Evolutionary conservation across 2,888 invertebrate species (phyloP).

Genomic region (Macaria notata): DNA sequence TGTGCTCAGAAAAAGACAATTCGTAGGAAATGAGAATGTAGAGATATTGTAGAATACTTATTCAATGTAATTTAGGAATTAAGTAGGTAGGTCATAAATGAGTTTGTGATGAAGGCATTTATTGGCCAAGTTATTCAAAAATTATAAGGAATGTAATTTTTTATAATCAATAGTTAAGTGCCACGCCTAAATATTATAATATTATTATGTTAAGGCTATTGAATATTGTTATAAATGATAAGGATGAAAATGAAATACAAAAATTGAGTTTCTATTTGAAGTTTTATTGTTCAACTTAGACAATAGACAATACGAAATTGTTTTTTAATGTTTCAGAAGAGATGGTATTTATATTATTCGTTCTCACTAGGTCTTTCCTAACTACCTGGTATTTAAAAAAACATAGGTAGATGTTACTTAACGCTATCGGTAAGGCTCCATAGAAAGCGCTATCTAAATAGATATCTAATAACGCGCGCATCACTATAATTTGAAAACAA

Average conservation of each 20-base stretch:
- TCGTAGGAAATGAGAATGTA: constrained; percentile 54
- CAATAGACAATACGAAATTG: too few species aligned
- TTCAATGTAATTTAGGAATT: constrained; percentile 37
- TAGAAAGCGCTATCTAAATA: too few species aligned
- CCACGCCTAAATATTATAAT: constrained; percentile 72
- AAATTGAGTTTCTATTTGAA: constrained; percentile 51
- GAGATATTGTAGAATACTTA: constrained; percentile 50
- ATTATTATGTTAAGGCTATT: constrained; percentile 69
- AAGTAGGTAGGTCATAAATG: constrained; percentile 40
- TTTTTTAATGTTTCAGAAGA: too few species aligned
- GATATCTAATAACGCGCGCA: too few species aligned
- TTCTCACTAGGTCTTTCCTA: too few species aligned
- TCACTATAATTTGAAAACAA: too few species aligned
- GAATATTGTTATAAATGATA: constrained; percentile 72
- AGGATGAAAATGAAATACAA: constrained; percentile 67
- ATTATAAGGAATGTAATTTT: constrained; percentile 67
- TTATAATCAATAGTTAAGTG: constrained; percentile 73
- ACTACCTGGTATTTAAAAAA: too few species aligned
- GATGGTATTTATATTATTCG: too few species aligned
- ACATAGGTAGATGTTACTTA: too few species aligned
- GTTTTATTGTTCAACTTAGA: constrained; percentile 19
- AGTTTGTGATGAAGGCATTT: constrained; percentile 75
- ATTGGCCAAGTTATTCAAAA: constrained; percentile 71
- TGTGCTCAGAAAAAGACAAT: constrained; percentile 79
- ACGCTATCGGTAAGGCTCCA: too few species aligned